Base-by-base conservation (phyloP, 30 jellyfish, hydroid and myxozoan genomes). In the Calvadosia cruxmelitensis region DNA sequence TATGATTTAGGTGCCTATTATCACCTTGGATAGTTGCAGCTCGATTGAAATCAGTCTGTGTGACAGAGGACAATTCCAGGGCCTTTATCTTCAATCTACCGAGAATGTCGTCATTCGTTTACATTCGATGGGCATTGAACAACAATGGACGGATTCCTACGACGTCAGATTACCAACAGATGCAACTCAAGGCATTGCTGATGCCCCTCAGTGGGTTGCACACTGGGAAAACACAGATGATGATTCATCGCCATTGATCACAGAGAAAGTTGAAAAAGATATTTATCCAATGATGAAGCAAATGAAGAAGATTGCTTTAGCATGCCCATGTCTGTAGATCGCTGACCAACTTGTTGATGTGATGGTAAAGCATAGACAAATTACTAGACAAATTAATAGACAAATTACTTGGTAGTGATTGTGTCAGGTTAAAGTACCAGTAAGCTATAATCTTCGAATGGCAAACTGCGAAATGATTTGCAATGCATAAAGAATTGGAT, bases 221-320 rank as follows among this genome's bases (percentile, higher is more conserved):
- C 97, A 87, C 63, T 87, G 97, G 97, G 76, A 76, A 53, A 70
- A 53, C 36, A 65, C 64, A 27, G 50, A 30, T 1, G 65, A 81
- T 33, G 51, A 53, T 35, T n/a, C n/a, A n/a, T 71, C 94, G 1
- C 66, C 27, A 12, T 53, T 87, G 33, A 52, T 87, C 15, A 76
- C 97, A 2, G 97, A 80, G 52, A 48, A 49, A 27, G 80, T 80
- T 16, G 78, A 36, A 10, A 76, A 94, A 32, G 80, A 73, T 53
- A 68, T 82, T 27, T 70, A 67, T 66, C 81, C 86, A 3, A 30
- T 2, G 29, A 63, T 52, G 10, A 70, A 73, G 34, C 78, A 72
- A 63, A 66, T 30, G 76, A 24, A 61, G 0, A 28, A 35, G 28
- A 49, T 27, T n/a, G n/a, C n/a, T n/a, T n/a, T n/a, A n/a, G n/a